These are phyloP conservation scores for Cepaea hortensis DNA, from an alignment of 2,888 invertebrate genomes.

Conservation along the genomic window DNA sequence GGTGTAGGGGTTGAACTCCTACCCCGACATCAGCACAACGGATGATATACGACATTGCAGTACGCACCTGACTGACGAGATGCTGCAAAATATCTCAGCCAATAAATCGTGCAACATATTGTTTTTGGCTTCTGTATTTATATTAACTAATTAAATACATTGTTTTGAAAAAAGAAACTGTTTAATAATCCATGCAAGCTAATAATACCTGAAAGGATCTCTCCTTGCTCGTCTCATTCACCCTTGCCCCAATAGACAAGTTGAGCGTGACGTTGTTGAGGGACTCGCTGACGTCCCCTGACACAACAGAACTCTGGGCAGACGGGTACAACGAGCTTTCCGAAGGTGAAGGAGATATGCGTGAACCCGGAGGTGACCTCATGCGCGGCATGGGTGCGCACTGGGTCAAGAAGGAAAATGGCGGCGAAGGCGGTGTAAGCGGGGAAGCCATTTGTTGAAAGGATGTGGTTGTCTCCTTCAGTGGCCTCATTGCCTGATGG, in stretches of 20 bases:
- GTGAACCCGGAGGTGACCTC: slow-evolving; percentile 8
- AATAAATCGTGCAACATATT: too few relatives aligned
- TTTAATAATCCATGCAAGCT: not conserved
- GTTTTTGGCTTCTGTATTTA: too few relatives aligned
- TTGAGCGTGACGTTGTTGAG: slow-evolving; percentile 38
- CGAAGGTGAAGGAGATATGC: not conserved
- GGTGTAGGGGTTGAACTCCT: too few relatives aligned
- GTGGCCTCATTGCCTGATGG: not conserved
- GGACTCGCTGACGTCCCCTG: not conserved
- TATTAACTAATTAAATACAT: too few relatives aligned
- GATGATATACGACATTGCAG: too few relatives aligned
- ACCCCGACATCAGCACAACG: too few relatives aligned
- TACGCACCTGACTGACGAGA: too few relatives aligned
- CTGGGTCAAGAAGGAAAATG: slow-evolving; percentile 6
- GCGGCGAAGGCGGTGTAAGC: slow-evolving; percentile 18
- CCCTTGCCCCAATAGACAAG: slow-evolving; percentile 18
- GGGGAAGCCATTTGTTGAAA: slow-evolving; percentile 7
- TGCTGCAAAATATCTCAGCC: too few relatives aligned
- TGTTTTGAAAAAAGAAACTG: not conserved
- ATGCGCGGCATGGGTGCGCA: not conserved
- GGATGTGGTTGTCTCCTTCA: slow-evolving; percentile 17
- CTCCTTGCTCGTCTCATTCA: slow-evolving; percentile 26
- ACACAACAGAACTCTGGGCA: not conserved
- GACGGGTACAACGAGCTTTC: not conserved
- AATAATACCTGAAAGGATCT: slow-evolving; percentile 39